These are phyloP conservation scores for Remorina albescens DNA, from an alignment of 2,797 vertebrate genomes.

Conservation along the genomic window DNA sequence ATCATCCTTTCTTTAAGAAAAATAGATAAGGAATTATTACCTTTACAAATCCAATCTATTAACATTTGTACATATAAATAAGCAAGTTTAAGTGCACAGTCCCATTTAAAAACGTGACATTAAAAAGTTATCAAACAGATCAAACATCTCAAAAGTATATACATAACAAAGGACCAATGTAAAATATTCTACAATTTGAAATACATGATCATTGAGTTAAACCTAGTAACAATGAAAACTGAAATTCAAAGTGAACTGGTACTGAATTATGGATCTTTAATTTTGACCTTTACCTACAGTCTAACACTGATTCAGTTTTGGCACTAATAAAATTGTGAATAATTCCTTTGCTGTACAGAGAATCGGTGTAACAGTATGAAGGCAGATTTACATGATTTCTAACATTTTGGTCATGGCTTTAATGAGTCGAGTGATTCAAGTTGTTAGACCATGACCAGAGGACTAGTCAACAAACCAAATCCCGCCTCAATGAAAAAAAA, in stretches of 20 bases:
- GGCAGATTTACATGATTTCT: slow-evolving; percentile 43
- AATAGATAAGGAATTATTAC: slow-evolving; percentile 73
- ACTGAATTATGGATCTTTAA: slow-evolving; percentile 1
- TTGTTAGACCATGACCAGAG: slow-evolving; percentile 8
- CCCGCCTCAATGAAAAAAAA: not conserved
- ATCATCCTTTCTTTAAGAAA: slow-evolving; percentile 75
- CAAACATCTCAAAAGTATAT: slow-evolving; percentile 52
- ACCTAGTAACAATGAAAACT: not conserved
- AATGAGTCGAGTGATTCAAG: slow-evolving; percentile 8
- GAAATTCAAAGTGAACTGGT: slow-evolving; percentile 36
- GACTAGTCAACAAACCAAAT: slow-evolving; percentile 2
- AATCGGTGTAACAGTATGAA: slow-evolving; percentile 31
- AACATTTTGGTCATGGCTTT: slow-evolving; percentile 23
- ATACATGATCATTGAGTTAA: slow-evolving; percentile 19
- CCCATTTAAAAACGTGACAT: slow-evolving; percentile 56
- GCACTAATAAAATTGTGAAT: slow-evolving; percentile 49
- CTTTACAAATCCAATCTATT: slow-evolving; percentile 76
- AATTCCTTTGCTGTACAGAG: slow-evolving; percentile 44
- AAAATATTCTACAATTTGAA: slow-evolving; percentile 41
- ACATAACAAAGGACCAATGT: slow-evolving; percentile 38
- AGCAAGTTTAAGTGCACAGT: slow-evolving; percentile 58
- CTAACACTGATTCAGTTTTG: slow-evolving; percentile 53
- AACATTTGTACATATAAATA: slow-evolving; percentile 84
- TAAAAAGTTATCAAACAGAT: slow-evolving; percentile 58
- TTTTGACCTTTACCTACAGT: slow-evolving; percentile 27